A percentile compares a stretch with the other conserved stretches of the same genome.
phyloP scores from a whole-genome alignment of 2,797 vertebrate species.

The Phoeniculus purpureus region DNA sequence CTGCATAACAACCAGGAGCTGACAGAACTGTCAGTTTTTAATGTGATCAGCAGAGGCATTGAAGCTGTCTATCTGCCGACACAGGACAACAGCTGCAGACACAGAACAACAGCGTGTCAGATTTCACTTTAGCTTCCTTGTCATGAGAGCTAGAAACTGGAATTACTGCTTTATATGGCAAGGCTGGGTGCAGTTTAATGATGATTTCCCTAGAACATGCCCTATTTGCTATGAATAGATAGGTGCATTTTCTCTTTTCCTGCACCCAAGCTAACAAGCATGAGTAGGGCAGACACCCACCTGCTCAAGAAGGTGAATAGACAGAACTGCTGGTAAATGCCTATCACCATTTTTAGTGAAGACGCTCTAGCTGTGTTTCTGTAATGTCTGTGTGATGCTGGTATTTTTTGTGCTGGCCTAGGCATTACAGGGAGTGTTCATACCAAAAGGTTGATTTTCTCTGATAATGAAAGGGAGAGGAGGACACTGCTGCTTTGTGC shows the following conservation, averaged over 20 bases:
- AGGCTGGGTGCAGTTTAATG: background rate
- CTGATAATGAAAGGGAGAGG: constrained; percentile 6
- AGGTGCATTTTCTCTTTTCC: background rate
- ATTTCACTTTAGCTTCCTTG: constrained; percentile 23
- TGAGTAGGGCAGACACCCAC: background rate
- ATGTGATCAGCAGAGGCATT: background rate
- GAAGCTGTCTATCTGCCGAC: constrained; percentile 11
- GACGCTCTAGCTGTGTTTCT: background rate
- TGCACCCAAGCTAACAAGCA: background rate
- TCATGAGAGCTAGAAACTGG: background rate
- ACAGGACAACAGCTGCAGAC: background rate
- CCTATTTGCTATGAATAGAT: background rate
- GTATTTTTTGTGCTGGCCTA: background rate
- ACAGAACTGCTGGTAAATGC: background rate
- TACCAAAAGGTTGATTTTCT: background rate
- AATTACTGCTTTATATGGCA: rapidly evolving
- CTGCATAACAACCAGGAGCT: constrained; percentile 46
- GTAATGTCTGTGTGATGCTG: background rate
- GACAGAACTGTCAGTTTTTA: constrained; percentile 57
- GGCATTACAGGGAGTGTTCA: background rate
- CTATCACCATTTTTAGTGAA: background rate
- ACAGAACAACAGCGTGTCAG: background rate
- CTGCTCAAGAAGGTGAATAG: background rate
- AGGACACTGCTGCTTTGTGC: constrained; percentile 24
- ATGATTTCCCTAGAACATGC: background rate